A percentile compares a stretch with the other conserved stretches of the same genome.
Evolutionary conservation across 2,797 vertebrate genomes (phyloP).

Genomic region (Mormyrus proboscirostris): DNA sequence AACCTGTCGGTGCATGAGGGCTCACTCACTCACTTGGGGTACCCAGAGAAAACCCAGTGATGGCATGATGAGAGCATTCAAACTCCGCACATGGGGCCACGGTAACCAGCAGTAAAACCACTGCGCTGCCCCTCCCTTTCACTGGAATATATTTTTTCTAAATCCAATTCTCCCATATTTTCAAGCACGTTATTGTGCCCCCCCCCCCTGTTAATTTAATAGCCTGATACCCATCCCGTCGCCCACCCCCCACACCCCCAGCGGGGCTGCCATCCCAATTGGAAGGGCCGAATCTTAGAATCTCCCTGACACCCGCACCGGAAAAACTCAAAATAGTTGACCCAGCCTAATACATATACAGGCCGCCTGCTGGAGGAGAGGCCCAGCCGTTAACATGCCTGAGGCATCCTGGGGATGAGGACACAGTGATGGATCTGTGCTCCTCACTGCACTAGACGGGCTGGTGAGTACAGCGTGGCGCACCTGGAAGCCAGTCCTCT

Average conservation of each 20-base stretch:
- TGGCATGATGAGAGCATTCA: neutral
- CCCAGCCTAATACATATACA: neutral
- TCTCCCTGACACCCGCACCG: neutral
- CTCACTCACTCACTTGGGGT: neutral
- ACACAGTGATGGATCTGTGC: neutral
- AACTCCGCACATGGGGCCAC: neutral
- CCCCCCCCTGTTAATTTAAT: neutral
- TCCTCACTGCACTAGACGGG: neutral
- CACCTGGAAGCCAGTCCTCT: constrained; percentile 59
- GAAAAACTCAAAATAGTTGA: neutral
- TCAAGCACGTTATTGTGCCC: neutral
- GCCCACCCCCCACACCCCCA: neutral
- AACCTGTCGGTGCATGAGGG: neutral
- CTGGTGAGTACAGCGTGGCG: neutral
- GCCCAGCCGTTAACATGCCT: neutral
- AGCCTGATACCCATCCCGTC: neutral
- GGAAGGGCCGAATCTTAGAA: neutral
- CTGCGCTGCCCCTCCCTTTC: neutral
- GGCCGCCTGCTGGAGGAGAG: neutral
- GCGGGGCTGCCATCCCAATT: neutral
- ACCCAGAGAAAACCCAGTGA: neutral
- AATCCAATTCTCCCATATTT: neutral
- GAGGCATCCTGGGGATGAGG: neutral
- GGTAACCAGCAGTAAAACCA: neutral
- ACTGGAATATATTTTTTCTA: neutral